These are phyloP conservation scores for Dasypogon diadema DNA, from an alignment of 2,888 invertebrate species.

Conservation along the genomic window DNA sequence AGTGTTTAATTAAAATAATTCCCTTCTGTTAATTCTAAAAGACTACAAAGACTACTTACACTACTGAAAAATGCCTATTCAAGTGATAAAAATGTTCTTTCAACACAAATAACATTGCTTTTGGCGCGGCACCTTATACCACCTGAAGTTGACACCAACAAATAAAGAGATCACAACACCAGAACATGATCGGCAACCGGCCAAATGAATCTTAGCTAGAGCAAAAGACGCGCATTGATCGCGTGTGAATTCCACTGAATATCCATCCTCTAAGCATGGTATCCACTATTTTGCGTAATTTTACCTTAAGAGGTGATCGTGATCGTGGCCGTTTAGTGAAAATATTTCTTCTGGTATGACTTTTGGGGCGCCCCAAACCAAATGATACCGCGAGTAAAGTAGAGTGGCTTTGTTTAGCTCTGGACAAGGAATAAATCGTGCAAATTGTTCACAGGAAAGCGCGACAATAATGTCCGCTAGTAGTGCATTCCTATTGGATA, in stretches of 20 bases:
- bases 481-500: constrained; percentile 13
- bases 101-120: constrained; percentile 3
- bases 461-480: constrained; percentile 36
- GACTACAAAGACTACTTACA: constrained; percentile 21
- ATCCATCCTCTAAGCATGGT: not conserved
- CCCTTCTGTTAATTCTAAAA: not conserved
- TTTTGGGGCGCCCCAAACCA: constrained; percentile 20
- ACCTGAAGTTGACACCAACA: constrained; percentile 40
- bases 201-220: not conserved
- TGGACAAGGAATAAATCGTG: constrained; percentile 50
- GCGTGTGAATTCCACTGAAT: constrained; percentile 44
- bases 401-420: constrained; percentile 30
- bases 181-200: constrained; percentile 44
- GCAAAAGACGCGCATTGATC: constrained; percentile 11
- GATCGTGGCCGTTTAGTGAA: constrained; percentile 48
- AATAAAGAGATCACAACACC: constrained; percentile 49
- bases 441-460: constrained; percentile 39
- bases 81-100: constrained; percentile 46
- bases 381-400: constrained; percentile 1
- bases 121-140: constrained; percentile 45
- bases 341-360: constrained; percentile 16
- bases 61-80: constrained; percentile 12
- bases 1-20: too few species aligned
- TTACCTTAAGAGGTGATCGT: constrained; percentile 49
- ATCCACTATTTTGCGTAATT: constrained; percentile 48